Conservation (phyloP, 2,888 invertebrate species). For the Temnothorax ravouxi region DNA sequence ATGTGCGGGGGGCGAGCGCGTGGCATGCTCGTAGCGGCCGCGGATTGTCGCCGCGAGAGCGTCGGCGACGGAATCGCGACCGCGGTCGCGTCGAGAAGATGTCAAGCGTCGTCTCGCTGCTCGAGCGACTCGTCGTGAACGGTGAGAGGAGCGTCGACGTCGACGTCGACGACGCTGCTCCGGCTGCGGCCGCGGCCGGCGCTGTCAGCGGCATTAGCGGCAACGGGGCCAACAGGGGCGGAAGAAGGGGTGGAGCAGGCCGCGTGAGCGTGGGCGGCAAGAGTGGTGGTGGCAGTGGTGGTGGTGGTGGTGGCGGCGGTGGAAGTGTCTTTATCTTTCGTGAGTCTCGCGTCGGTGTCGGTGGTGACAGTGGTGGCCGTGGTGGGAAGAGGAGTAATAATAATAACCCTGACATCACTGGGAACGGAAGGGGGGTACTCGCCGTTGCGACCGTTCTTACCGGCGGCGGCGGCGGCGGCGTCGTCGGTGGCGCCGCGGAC, state of each 20-base stretch:
- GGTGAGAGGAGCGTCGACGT: conserved; percentile 76
- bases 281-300: no score
- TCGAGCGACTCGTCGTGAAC: conserved; percentile 79
- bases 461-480: conserved; percentile 63
- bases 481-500: conserved; percentile 62
- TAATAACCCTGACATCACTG: background rate
- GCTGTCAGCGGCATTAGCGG: conserved; percentile 59
- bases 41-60: background rate
- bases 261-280: no score
- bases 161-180: conserved; percentile 59
- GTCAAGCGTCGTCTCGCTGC: conserved; percentile 82
- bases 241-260: conserved; percentile 23
- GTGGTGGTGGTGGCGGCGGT: no score
- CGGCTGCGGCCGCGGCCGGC: conserved; percentile 53
- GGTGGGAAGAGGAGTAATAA: conserved; percentile 10
- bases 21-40: conserved; percentile 79
- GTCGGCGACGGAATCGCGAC: conserved; percentile 69
- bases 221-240: conserved; percentile 49
- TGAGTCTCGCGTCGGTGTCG: background rate
- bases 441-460: conserved; percentile 53
- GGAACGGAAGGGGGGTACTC: background rate
- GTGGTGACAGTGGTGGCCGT: conserved; percentile 48
- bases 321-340: no score
- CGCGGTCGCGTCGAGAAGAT: conserved; percentile 78
- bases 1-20: conserved; percentile 81